A percentile compares a stretch with the other conserved stretches of the same genome.
Evolutionary conservation across 2,113 vertebrate genomes (phyloP).

Genomic region (Saccopteryx bilineata): DNA sequence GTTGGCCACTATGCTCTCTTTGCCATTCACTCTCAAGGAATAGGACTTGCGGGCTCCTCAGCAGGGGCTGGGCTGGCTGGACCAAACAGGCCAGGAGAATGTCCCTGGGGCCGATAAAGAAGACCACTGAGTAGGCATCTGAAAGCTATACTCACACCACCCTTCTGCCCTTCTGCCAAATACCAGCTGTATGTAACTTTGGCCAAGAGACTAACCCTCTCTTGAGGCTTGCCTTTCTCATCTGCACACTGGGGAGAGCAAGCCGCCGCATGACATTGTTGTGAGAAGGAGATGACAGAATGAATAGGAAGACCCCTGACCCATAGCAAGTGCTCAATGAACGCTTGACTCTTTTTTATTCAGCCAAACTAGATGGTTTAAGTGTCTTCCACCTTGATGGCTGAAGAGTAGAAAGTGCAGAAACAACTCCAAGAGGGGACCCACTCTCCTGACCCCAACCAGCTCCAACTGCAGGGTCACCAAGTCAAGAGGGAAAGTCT

Average conservation of each 20-base stretch:
- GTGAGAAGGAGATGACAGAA: background rate
- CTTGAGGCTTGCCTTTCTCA: background rate
- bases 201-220: background rate
- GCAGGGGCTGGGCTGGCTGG: background rate
- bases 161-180: background rate
- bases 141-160: background rate
- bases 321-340: background rate
- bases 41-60: background rate
- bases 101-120: background rate
- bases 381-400: background rate
- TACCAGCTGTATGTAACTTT: background rate
- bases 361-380: background rate
- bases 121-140: background rate
- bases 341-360: background rate
- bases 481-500: background rate
- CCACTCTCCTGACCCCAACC: background rate
- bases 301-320: background rate
- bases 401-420: background rate
- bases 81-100: background rate
- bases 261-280: accelerated
- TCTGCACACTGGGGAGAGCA: background rate
- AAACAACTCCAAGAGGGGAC: too few relatives aligned
- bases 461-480: background rate
- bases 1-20: background rate
- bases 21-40: background rate